A percentile compares a stretch with the other conserved stretches of the same genome.
These are phyloP conservation scores for Dryobates pubescens DNA, from an alignment of 2,797 vertebrate species.

Conservation along the genomic window DNA sequence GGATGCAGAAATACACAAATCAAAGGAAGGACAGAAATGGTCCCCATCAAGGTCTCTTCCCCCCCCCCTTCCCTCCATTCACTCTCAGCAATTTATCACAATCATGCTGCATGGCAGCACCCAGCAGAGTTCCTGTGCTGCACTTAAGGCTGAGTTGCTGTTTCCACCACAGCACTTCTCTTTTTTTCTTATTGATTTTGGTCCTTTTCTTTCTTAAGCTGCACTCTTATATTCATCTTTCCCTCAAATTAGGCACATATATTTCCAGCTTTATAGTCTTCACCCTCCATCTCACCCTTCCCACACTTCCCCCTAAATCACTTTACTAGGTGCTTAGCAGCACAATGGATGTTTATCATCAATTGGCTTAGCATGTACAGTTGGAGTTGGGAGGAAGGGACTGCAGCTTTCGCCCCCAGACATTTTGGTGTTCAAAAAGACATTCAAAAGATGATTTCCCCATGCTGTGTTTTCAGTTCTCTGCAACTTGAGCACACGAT, in stretches of 20 bases:
- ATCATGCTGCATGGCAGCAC: slow-evolving; percentile 36
- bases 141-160: slow-evolving; percentile 60
- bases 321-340: slow-evolving; percentile 13
- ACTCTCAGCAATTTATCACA: slow-evolving; percentile 62
- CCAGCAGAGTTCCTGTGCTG: slow-evolving; percentile 47
- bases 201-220: background rate
- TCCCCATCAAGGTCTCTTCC: slow-evolving; percentile 27
- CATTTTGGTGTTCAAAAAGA: background rate
- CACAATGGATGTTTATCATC: slow-evolving; percentile 41
- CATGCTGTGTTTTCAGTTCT: background rate
- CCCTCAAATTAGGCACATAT: slow-evolving; percentile 54
- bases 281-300: slow-evolving; percentile 22
- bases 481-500: background rate
- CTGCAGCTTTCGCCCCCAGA: background rate
- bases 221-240: slow-evolving; percentile 59
- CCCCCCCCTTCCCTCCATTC: background rate
- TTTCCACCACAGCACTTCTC: slow-evolving; percentile 43
- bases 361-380: slow-evolving; percentile 8
- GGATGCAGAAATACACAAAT: slow-evolving; percentile 28
- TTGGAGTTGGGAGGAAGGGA: background rate
- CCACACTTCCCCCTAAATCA: slow-evolving; percentile 50
- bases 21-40: slow-evolving; percentile 39
- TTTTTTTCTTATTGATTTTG: slow-evolving; percentile 68
- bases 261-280: slow-evolving; percentile 52
- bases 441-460: background rate